These are phyloP conservation scores for Diadegma fenestrale DNA, from an alignment of 2,888 invertebrate genomes.

Conservation along the genomic window DNA sequence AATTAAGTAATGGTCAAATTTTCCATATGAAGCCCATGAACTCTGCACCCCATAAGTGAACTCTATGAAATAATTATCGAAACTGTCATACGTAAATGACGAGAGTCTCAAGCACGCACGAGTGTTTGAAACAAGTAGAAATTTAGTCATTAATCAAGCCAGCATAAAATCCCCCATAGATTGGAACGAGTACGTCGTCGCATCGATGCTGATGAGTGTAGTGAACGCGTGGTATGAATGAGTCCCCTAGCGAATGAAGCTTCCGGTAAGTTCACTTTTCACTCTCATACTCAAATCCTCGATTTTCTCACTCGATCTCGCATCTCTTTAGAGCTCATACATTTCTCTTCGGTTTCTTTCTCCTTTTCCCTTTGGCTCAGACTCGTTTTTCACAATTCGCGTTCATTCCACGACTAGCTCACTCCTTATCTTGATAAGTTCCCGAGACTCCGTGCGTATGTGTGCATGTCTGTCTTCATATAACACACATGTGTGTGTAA, in stretches of 20 bases:
- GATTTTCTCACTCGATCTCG: background rate
- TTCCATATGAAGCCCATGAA: background rate
- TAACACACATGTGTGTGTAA: background rate
- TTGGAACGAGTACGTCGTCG: background rate
- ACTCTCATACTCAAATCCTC: background rate
- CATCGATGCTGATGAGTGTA: background rate
- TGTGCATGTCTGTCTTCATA: background rate
- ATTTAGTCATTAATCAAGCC: background rate
- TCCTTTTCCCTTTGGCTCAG: slow-evolving; percentile 2
- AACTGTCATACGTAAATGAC: background rate
- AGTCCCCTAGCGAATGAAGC: background rate
- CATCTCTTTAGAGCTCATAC: background rate
- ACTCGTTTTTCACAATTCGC: slow-evolving; percentile 31
- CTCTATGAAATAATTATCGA: background rate
- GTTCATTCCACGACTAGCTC: slow-evolving; percentile 18
- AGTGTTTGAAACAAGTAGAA: background rate
- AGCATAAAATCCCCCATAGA: background rate
- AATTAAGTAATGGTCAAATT: background rate
- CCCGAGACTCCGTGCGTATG: slow-evolving; percentile 8
- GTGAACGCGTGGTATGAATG: background rate
- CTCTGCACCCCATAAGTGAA: background rate
- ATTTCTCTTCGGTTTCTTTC: slow-evolving; percentile 20
- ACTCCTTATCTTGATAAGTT: slow-evolving; percentile 43
- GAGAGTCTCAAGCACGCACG: background rate
- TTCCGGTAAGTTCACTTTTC: slow-evolving; percentile 7